These are phyloP conservation scores for Andrena hattorfiana DNA, from an alignment of 2,888 invertebrate species.

Conservation along the genomic window DNA sequence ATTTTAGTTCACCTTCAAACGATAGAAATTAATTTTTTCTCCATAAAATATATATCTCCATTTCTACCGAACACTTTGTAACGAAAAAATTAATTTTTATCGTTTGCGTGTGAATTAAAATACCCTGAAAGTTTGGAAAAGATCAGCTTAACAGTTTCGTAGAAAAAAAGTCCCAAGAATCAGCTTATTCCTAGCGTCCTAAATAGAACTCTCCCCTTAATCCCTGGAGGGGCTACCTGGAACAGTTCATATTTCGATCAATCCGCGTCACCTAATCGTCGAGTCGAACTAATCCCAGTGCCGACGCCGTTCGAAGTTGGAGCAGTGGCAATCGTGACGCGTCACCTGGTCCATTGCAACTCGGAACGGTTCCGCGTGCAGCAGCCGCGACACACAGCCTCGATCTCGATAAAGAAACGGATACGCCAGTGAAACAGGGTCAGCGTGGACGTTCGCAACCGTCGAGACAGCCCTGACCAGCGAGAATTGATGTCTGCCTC, in stretches of 20 bases:
- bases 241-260: not conserved
- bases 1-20: too few relatives aligned
- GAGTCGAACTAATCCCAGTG: not conserved
- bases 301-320: not conserved
- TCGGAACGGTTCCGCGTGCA: not conserved
- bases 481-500: conserved; percentile 19
- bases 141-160: too few relatives aligned
- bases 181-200: too few relatives aligned
- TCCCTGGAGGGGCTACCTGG: too few relatives aligned
- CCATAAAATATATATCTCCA: too few relatives aligned
- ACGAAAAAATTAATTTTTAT: too few relatives aligned
- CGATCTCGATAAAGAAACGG: conserved; percentile 8
- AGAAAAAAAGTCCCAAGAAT: too few relatives aligned
- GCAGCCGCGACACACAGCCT: not conserved
- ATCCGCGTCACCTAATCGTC: not conserved
- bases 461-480: not conserved
- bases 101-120: too few relatives aligned
- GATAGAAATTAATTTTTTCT: too few relatives aligned
- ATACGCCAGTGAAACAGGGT: conserved; percentile 7
- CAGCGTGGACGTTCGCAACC: not conserved
- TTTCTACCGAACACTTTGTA: too few relatives aligned
- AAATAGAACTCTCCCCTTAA: not conserved
- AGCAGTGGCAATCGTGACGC: conserved; percentile 1
- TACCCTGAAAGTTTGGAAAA: too few relatives aligned
- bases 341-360: not conserved